Base-by-base conservation (phyloP, 2,888 invertebrate species). In the Deilephila elpenor region DNA sequence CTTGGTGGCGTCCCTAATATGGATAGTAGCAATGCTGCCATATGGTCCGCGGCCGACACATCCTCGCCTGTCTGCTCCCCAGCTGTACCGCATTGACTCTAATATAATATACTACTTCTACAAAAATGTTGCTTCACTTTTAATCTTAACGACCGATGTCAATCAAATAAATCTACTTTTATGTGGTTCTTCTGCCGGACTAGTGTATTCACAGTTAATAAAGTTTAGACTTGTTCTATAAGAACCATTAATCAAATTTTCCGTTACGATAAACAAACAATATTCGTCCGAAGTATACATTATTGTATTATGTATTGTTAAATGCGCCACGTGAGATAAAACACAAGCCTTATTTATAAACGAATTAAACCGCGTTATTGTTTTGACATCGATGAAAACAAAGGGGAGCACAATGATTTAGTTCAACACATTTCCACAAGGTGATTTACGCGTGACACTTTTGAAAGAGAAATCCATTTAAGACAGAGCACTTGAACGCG, bases 1-100 rank as follows among this genome's bases (percentile, higher is more conserved):
- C 94, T 94, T 93, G 94, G 82, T 89, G 82, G 86, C 86, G 87
- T 89, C 91, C 94, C 94, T 89, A 91, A 94, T 94, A 94, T 88
- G 94, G 94, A 79, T 83, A 84, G 83, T 85, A 80, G 88, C 85
- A 86, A 84, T 84, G 89, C 90, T 88, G 91, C 94, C 94, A 94
- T 94, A 94, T 94, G 94, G 94, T 89, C 86, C 82, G 88, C 88
- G 84, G 79, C 82, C 88, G 89, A 92, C 82, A 91, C 92, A 93
- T 93, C 93, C 91, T 89, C 90, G 88, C 84, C 83, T 85, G 85
- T 83, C 84, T 86, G 80, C 78, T 83, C 80, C 83, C 82, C 86
- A 86, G 86, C 84, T 89, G 87, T 85, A 86, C 80, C 79, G 87
- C 85, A 85, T 80, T 79, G 82, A 84, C 80, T 82, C 78, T 82